Conservation (phyloP, 2,888 invertebrate species). For the Tanytarsus gracilentus region DNA sequence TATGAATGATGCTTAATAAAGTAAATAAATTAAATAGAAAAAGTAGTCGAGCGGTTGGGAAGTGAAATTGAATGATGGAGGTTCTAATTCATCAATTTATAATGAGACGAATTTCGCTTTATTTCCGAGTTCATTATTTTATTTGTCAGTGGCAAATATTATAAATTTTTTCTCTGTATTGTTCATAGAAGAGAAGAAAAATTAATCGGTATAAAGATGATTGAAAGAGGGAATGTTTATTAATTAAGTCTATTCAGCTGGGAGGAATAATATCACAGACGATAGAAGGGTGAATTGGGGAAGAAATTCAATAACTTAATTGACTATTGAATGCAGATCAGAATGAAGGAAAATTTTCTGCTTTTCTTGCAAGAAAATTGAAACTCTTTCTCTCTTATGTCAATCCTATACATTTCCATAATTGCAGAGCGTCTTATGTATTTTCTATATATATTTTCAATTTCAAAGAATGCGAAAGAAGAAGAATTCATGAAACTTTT, state of each 20-base stretch:
- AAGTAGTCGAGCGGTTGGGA: not conserved
- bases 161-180: not conserved
- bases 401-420: too few species aligned
- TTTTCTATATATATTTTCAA: too few species aligned
- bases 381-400: too few species aligned
- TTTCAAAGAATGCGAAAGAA: too few species aligned
- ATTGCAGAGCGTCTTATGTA: too few species aligned
- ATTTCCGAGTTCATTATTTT: slow-evolving; percentile 6
- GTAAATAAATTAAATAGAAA: slow-evolving; percentile 4
- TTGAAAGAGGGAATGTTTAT: not conserved
- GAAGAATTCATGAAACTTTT: too few species aligned
- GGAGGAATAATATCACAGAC: not conserved
- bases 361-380: not conserved
- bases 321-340: not conserved
- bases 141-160: not conserved
- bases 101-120: slow-evolving; percentile 9
- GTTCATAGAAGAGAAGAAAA: not conserved
- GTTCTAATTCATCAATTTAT: slow-evolving; percentile 19
- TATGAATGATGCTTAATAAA: not conserved
- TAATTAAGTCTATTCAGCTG: slow-evolving; percentile 12
- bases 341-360: not conserved
- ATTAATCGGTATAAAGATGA: not conserved
- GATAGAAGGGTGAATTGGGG: not conserved
- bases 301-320: not conserved
- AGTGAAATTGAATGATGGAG: not conserved